Base-by-base conservation (phyloP, 2,113 vertebrate genomes). In the Chloropsis hardwickii region DNA sequence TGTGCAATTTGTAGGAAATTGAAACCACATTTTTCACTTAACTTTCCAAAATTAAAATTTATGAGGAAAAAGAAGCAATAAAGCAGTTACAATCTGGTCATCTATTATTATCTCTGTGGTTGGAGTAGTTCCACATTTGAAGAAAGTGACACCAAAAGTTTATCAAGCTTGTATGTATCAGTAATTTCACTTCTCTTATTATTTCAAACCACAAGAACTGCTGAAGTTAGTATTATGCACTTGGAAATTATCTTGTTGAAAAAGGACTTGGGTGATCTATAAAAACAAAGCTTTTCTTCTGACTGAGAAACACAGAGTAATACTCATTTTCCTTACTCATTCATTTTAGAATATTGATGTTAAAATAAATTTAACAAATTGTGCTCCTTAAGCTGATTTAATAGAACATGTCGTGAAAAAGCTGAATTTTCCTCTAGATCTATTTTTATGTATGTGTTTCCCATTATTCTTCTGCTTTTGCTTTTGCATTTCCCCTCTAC, bases 11-110 rank as follows among this genome's bases (percentile, higher is more conserved):
- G 97, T 97, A 97, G 97, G 96, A 98, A 98, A 98, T 97, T 95
- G 97, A 98, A 98, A 98, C 98, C 98, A 98, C 98, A 97, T 98
- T 98, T 98, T 98, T 97, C 97, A 98, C 98, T 98, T 98, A 98
- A 98, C 94, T 98, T 98, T 98, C 97, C 96, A 98, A 98, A 98
- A 98, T 98, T 97, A 98, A 98, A 98, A 98, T 98, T 98, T 98
- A 98, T 98, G 98, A 97, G 96, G 97, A 94, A 98, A 97, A 97
- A 97, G 97, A 97, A 98, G 98, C 96, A 98, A 98, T 98, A 98
- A 98, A 98, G 97, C 98, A 97, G 98, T 98, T 98, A 98, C 98
- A 98, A 70, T 98, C 96, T 98, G 98, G 98, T 97, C 97, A 98
- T 97, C 98, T 98, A 98, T 98, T 98, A 98, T 98, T 98, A 98